A percentile compares a stretch with the other conserved stretches of the same genome.
phyloP scores from a whole-genome alignment of 1,140 invertebrate genomes.

The Zophobas morio region DNA sequence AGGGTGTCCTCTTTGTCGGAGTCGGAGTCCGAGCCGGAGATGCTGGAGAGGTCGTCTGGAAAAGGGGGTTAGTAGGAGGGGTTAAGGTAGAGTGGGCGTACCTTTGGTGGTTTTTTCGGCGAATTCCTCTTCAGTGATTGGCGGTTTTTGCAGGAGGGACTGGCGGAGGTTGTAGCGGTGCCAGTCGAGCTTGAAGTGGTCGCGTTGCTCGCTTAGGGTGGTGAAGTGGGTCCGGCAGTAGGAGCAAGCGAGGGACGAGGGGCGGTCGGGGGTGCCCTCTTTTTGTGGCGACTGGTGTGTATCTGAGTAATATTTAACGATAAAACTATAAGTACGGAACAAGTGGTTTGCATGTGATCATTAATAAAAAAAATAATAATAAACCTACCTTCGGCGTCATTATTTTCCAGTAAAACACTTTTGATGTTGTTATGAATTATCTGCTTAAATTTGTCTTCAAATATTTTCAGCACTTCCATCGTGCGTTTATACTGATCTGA shows the following conservation, averaged over 20 bases:
- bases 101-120: constrained; percentile 58
- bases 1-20: constrained; percentile 72
- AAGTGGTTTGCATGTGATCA: constrained; percentile 1
- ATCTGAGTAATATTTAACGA: constrained; percentile 1
- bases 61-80: constrained; percentile 29
- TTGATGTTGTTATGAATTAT: constrained; percentile 54
- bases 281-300: constrained; percentile 10
- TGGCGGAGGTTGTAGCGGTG: constrained; percentile 82
- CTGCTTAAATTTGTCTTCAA: constrained; percentile 58
- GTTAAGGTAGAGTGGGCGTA: constrained; percentile 19
- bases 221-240: constrained; percentile 71
- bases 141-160: constrained; percentile 71
- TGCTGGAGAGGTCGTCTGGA: constrained; percentile 81
- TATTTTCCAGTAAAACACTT: constrained; percentile 56
- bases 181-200: constrained; percentile 81
- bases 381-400: constrained; percentile 43
- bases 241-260: constrained; percentile 70
- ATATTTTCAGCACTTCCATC: constrained; percentile 57
- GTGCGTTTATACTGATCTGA: too few species aligned
- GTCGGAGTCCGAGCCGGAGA: constrained; percentile 82
- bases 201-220: constrained; percentile 69
- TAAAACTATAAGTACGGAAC: background rate
- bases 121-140: constrained; percentile 72
- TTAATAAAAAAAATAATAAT: constrained; percentile 10
- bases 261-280: constrained; percentile 27